These are phyloP conservation scores for Papilio elwesi DNA, from an alignment of 2,888 invertebrate genomes.

Conservation along the genomic window DNA sequence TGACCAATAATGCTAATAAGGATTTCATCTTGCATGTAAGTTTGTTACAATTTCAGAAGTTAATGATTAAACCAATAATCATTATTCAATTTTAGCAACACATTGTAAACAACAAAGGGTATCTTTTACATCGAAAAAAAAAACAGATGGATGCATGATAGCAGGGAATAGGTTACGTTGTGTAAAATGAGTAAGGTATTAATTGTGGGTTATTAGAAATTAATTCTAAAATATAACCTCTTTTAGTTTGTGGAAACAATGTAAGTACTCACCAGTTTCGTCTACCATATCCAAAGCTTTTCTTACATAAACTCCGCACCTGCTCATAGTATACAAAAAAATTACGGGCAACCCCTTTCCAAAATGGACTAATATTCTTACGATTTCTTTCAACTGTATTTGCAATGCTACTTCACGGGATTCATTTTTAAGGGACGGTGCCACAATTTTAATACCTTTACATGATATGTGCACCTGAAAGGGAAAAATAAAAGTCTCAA, in stretches of 20 bases:
- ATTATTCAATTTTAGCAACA: too few relatives aligned
- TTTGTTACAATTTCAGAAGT: too few relatives aligned
- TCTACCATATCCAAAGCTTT: slow-evolving; percentile 88
- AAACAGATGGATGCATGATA: too few relatives aligned
- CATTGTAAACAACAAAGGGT: too few relatives aligned
- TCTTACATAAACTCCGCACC: slow-evolving; percentile 88
- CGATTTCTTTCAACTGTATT: slow-evolving; percentile 88
- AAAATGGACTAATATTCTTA: slow-evolving; percentile 91
- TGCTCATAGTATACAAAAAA: slow-evolving; percentile 90
- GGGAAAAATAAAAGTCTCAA: slow-evolving; percentile 30
- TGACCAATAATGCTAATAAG: too few relatives aligned
- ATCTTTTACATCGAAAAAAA: too few relatives aligned
- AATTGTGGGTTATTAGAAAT: too few relatives aligned
- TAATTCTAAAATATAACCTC: too few relatives aligned
- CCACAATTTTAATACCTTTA: slow-evolving; percentile 85
- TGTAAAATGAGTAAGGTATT: too few relatives aligned
- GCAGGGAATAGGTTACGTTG: too few relatives aligned
- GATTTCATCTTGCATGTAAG: too few relatives aligned
- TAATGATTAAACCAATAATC: too few relatives aligned
- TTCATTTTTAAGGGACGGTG: slow-evolving; percentile 83
- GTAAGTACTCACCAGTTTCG: slow-evolving; percentile 61
- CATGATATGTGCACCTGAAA: slow-evolving; percentile 83
- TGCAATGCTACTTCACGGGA: slow-evolving; percentile 85
- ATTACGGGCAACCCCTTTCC: slow-evolving; percentile 90
- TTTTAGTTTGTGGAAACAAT: neutral